Percentiles rank a stretch among this genome's conserved stretches.
Conservation (phyloP, 2,113 vertebrate species). For the Ptyas mucosa region DNA sequence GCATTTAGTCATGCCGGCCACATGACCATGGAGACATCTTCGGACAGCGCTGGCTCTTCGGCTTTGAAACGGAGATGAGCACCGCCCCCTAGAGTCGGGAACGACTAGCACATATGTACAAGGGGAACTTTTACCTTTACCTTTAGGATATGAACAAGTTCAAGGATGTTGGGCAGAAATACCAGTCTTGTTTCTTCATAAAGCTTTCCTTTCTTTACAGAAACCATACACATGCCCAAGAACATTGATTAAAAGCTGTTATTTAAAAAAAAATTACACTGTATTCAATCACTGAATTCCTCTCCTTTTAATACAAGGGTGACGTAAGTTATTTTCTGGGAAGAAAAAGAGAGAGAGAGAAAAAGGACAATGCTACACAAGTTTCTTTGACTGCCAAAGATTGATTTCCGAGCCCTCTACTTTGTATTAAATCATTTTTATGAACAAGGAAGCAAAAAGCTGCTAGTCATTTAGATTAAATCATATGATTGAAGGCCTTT, state of each 20-base stretch:
- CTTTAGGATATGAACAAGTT: background rate
- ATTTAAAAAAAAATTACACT: background rate
- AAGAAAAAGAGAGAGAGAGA: background rate
- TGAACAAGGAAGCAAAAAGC: conserved; percentile 19
- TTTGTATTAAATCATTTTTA: conserved; percentile 33
- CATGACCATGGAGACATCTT: too few relatives aligned
- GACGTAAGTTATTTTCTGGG: background rate
- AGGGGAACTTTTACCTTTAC: too few relatives aligned
- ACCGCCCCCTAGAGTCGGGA: too few relatives aligned
- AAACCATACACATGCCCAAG: background rate
- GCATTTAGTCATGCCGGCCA: too few relatives aligned
- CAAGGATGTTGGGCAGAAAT: background rate
- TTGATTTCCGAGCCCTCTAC: background rate
- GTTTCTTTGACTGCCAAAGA: background rate
- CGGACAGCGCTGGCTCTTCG: too few relatives aligned
- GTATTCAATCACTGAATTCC: background rate
- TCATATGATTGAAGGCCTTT: conserved; percentile 35
- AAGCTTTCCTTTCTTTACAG: background rate
- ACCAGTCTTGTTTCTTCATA: background rate
- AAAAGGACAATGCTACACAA: background rate
- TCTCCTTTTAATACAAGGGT: background rate
- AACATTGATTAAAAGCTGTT: background rate
- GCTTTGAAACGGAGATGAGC: too few relatives aligned
- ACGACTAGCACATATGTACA: too few relatives aligned
- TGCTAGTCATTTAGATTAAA: conserved; percentile 26